Conservation (phyloP, 2,888 invertebrate species). For the Agriotes lineatus region DNA sequence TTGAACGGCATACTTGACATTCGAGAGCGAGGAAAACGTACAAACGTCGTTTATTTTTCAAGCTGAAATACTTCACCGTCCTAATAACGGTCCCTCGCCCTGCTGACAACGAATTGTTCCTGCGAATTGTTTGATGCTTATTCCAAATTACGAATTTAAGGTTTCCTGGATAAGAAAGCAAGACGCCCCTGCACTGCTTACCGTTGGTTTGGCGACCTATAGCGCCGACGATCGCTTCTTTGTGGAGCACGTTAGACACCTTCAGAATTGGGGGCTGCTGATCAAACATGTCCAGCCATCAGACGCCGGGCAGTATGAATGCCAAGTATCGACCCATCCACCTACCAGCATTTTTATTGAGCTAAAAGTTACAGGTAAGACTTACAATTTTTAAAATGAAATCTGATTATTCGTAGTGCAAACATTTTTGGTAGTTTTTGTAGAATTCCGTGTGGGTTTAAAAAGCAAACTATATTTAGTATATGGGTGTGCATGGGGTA, state of each 20-base stretch:
- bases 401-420: too few species aligned
- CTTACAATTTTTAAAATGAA: too few species aligned
- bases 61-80: conserved; percentile 33
- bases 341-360: conserved; percentile 81
- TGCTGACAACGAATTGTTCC: background rate
- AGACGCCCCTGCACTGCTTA: conserved; percentile 72
- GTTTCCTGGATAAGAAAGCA: conserved; percentile 79
- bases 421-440: too few species aligned
- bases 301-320: conserved; percentile 82
- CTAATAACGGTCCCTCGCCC: conserved; percentile 8
- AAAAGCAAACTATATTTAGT: too few species aligned
- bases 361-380: conserved; percentile 79
- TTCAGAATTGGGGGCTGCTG: conserved; percentile 74
- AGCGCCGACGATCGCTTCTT: conserved; percentile 76
- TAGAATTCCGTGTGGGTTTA: too few species aligned
- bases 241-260: conserved; percentile 73
- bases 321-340: conserved; percentile 85
- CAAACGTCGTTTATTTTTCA: conserved; percentile 34
- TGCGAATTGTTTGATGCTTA: background rate
- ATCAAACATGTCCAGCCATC: conserved; percentile 78
- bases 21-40: conserved; percentile 32
- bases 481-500: too few species aligned
- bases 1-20: conserved; percentile 40
- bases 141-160: conserved; percentile 59
- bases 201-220: conserved; percentile 76